A percentile compares a stretch with the other conserved stretches of the same genome.
phyloP scores from a whole-genome alignment of 2,113 vertebrate species.

The Mus pahari region DNA sequence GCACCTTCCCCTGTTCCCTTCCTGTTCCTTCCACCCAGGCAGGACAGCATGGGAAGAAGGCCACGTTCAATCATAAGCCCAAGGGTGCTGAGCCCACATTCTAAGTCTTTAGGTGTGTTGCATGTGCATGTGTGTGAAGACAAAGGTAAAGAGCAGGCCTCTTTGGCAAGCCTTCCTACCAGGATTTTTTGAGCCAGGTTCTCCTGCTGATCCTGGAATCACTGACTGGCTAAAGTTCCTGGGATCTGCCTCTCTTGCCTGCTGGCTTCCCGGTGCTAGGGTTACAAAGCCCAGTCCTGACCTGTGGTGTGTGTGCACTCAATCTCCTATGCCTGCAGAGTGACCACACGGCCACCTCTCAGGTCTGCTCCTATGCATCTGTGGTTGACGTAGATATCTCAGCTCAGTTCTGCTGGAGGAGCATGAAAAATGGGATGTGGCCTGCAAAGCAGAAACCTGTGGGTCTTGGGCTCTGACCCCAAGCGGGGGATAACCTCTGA shows the following conservation, averaged over 20 bases:
- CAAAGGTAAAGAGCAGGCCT: background rate
- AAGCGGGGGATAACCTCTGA: background rate
- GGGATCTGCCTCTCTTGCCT: background rate
- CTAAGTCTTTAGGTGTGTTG: too few species aligned
- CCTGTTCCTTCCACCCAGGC: too few species aligned
- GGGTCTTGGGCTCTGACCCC: background rate
- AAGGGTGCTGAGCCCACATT: too few species aligned
- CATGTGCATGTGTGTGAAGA: background rate
- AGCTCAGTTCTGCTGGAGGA: background rate
- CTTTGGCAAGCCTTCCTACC: background rate
- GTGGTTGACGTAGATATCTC: background rate
- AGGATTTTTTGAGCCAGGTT: background rate
- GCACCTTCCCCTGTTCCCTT: background rate
- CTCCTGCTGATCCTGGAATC: background rate
- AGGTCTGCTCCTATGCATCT: background rate
- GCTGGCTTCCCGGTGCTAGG: background rate
- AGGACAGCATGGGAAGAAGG: background rate
- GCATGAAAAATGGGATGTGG: background rate
- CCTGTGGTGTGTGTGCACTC: background rate
- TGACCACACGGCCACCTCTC: background rate
- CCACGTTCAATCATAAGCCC: background rate
- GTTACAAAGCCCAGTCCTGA: background rate
- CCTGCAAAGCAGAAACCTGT: too few species aligned
- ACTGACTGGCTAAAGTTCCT: background rate
- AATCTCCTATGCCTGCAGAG: background rate